A percentile compares a stretch with the other conserved stretches of the same genome.
Evolutionary conservation across 1,140 invertebrate species (phyloP).

Genomic region (Drosophila melanica): DNA sequence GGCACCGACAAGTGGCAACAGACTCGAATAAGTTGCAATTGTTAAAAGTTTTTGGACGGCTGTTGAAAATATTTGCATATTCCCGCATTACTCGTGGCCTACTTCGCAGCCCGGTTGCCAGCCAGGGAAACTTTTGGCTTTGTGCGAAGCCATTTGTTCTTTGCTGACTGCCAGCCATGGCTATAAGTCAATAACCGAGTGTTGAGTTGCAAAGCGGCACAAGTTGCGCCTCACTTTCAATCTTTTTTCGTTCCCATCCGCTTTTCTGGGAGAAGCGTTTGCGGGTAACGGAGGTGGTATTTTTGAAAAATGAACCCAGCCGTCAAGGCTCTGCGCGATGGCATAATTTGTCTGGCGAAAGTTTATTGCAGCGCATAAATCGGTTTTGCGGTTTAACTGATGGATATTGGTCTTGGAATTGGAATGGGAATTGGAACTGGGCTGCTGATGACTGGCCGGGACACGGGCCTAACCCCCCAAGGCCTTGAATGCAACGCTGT

Average conservation of each 20-base stretch:
- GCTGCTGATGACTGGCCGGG: conserved; percentile 57
- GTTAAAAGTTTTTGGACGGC: conserved; percentile 58
- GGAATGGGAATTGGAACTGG: conserved; percentile 3
- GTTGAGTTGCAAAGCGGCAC: conserved; percentile 71
- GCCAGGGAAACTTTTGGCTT: conserved; percentile 31
- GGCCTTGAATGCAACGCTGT: conserved; percentile 28
- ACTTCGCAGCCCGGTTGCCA: conserved; percentile 6
- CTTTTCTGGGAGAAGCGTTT: neutral
- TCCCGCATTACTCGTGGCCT: conserved; percentile 36
- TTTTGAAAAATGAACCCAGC: conserved; percentile 71
- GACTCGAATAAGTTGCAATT: conserved; percentile 55
- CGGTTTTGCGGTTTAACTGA: conserved; percentile 41
- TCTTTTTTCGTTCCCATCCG: neutral
- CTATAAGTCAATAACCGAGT: conserved; percentile 77
- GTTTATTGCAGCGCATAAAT: conserved; percentile 78
- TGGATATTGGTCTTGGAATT: conserved; percentile 37
- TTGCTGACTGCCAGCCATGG: conserved; percentile 32
- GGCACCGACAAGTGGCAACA: conserved; percentile 43
- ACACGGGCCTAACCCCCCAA: neutral
- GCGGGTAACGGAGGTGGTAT: neutral
- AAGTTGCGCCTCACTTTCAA: conserved; percentile 43
- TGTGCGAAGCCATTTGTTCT: conserved; percentile 37
- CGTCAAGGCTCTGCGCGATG: conserved; percentile 32
- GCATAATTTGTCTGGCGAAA: conserved; percentile 71
- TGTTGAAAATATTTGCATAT: conserved; percentile 71